Base-by-base conservation (phyloP, 2,797 vertebrate species). In the Naso thynnoides region DNA sequence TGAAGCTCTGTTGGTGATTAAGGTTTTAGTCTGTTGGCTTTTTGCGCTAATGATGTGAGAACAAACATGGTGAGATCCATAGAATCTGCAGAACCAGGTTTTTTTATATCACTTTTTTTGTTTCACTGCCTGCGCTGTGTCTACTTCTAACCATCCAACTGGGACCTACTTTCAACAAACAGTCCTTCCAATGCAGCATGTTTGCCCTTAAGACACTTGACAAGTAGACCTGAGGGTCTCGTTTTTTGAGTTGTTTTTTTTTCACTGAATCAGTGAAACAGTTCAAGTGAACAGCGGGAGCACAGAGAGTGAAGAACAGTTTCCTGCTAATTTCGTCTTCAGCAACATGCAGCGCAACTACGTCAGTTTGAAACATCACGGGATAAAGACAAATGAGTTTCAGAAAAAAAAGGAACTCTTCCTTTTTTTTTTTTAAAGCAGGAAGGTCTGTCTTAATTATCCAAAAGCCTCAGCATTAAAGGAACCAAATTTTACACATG, bases 251-350 rank as follows among this genome's bases (percentile, higher is more conserved):
- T 53, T 49, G 11, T 38, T 54, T 6, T 31, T 45, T 38, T 58
- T 55, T 13, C 45, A 45, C 7, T 38, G 23, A 81, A 73, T 66
- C 41, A 52, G 62, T 54, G 27, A 45, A 73, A 38, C 16, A 42
- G 42, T 79, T 73, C 31, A 45, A 67, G 62, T 69, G 55, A 83
- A 60, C 68, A 72, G 60, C 65, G 13, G 76, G 69, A 48, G 41
- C 36, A 45, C 38, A 18, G 27, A 33, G 52, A n/a, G 38, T 63
- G 66, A 76, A 70, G 79, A 53, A 73, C 59, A 19, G 63, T 74
- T 80, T 77, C 79, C 70, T 42, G 11, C 50, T 82, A 67, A 86
- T 86, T 84, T 86, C 56, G 18, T 89, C 80, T 82, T 77, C 67
- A 76, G 66, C 15, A 6, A 24, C 76, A 63, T 59, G 63, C 26